Conservation (phyloP, 2,113 vertebrate species). For the Brachionichthys hirsutus region DNA sequence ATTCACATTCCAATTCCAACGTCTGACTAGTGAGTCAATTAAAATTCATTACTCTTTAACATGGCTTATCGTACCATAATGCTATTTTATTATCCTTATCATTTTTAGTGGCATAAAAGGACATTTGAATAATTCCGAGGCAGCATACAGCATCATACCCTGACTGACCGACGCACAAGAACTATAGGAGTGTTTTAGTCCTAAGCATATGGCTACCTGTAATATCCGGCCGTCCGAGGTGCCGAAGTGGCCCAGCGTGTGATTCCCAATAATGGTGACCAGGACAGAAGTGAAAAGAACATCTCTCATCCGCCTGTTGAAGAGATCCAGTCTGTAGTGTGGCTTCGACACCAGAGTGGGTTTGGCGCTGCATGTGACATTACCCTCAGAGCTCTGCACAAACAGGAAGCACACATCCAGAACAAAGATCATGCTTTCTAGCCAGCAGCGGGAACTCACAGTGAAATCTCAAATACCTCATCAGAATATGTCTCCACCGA, state of each 20-base stretch:
- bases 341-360: slow-evolving; percentile 81
- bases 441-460: neutral
- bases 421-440: neutral
- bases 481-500: too few species aligned
- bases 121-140: too few species aligned
- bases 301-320: slow-evolving; percentile 80
- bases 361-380: slow-evolving; percentile 75
- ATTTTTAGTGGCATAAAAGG: too few species aligned
- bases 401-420: slow-evolving; percentile 18
- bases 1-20: too few species aligned
- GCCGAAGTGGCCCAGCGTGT: slow-evolving; percentile 90
- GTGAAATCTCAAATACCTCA: neutral
- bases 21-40: too few species aligned
- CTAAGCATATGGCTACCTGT: slow-evolving; percentile 78
- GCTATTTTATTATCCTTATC: too few species aligned
- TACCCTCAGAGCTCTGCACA: slow-evolving; percentile 64
- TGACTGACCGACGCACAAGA: neutral
- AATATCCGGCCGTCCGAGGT: slow-evolving; percentile 85
- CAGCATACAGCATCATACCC: too few species aligned
- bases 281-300: slow-evolving; percentile 86
- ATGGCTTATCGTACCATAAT: too few species aligned
- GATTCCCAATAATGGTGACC: slow-evolving; percentile 72
- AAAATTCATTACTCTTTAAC: too few species aligned
- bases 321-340: slow-evolving; percentile 83
- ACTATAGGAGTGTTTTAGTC: neutral